These are phyloP conservation scores for Parauchenoglanis ngamensis DNA, from an alignment of 2,797 vertebrate genomes.

Conservation along the genomic window DNA sequence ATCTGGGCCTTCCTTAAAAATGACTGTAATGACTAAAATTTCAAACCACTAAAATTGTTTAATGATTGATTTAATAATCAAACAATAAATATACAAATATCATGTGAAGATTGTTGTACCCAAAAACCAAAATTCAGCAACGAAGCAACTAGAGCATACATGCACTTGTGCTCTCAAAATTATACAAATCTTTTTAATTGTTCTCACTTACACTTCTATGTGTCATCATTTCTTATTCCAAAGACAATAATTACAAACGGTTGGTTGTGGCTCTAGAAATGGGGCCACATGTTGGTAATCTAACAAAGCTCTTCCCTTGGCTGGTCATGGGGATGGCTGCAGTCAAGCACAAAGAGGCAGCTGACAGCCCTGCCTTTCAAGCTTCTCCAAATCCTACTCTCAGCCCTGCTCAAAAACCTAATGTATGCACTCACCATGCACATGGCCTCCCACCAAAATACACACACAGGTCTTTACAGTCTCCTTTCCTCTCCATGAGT, in stretches of 20 bases:
- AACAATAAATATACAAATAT: not conserved
- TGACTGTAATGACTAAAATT: not conserved
- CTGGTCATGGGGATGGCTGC: conserved; percentile 85
- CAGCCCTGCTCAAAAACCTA: conserved; percentile 63
- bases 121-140: conserved; percentile 10
- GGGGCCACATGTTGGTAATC: conserved; percentile 80
- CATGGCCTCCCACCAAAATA: conserved; percentile 58
- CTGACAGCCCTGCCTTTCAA: conserved; percentile 82
- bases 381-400: conserved; percentile 78
- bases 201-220: conserved; percentile 7
- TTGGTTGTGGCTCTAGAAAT: conserved; percentile 59
- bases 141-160: conserved; percentile 7
- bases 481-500: conserved; percentile 23
- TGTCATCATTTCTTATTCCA: conserved; percentile 52
- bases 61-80: conserved; percentile 12
- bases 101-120: not conserved
- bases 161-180: conserved; percentile 11
- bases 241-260: conserved; percentile 58
- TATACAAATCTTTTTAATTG: conserved; percentile 42
- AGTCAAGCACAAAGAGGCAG: conserved; percentile 85
- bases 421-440: conserved; percentile 58
- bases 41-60: not conserved
- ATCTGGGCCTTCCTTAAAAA: not conserved
- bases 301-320: conserved; percentile 87
- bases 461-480: conserved; percentile 46